Base-by-base conservation (phyloP, 1,140 invertebrate species). In the Linepithema humile region DNA sequence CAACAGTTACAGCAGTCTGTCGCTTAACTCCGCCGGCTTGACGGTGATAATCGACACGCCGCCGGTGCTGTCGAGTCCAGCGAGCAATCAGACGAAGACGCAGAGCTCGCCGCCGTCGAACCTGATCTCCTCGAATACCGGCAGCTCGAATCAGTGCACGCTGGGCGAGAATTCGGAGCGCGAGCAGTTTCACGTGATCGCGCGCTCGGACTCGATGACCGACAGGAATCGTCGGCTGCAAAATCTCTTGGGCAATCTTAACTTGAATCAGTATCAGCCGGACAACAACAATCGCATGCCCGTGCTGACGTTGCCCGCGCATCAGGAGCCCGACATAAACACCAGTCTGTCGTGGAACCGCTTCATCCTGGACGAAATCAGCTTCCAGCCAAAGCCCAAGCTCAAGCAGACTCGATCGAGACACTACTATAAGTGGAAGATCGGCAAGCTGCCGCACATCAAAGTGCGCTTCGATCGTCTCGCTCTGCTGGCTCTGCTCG, bases 401-500 rank as follows among this genome's bases (percentile, higher is more conserved):
- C 67, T 89, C 0, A 95, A 94, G 29, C 95, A 95, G 85, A 96
- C 96, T 0, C 10, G 43, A 45, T 45, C 15, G 43, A 97, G 97
- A 88, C 97, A 97, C 89, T 98, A 97, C 94, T 98, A 98, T 93
- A 98, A 98, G 90, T 97, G 98, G 90, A 96, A 96, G 91, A 93
- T 98, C 23, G 96, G 97, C 5, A 97, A 96, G 82, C 96, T 96
- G 88, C 95, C 95, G 0, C 95, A 95, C 85, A 92, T 97, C 0
- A 97, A 97, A 95, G 95, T 99, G 2, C 96, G 97, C 38, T 98
- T 99, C 95, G 98, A 99, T 94, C 96, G 99, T 60, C 95, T 99
- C 57, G 97, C 98, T 83, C 94, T 99, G 12, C 95, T 99, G 91
- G 98, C 99, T 0, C 94, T 99, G 0, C 96, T 99, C 75, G 99